Percentiles rank a stretch among this genome's conserved stretches.
Evolutionary conservation across 2,113 vertebrate genomes (phyloP).

Genomic region (Cavia porcellus): DNA sequence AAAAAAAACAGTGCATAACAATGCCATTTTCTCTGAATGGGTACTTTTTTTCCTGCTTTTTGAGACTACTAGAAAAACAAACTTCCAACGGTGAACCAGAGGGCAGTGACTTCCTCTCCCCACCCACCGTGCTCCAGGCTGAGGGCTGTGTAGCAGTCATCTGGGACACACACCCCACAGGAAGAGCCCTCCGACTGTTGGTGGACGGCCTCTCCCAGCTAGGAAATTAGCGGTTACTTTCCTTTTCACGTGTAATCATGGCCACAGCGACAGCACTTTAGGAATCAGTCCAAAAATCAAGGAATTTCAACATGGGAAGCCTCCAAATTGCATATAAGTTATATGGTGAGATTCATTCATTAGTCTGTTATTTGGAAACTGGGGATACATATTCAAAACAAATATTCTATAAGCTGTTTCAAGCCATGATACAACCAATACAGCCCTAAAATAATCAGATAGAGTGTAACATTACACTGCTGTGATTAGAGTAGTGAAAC

Average conservation of each 20-base stretch:
- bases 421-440: not conserved
- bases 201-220: not conserved
- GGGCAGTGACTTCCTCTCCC: not conserved
- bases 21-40: not conserved
- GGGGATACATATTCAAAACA: slow-evolving; percentile 13
- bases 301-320: not conserved
- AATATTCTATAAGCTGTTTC: slow-evolving; percentile 21
- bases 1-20: not conserved
- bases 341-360: not conserved
- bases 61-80: not conserved
- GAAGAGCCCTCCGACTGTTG: not conserved
- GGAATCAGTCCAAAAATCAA: slow-evolving; percentile 20
- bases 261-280: slow-evolving; percentile 51
- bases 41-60: not conserved
- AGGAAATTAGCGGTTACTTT: slow-evolving; percentile 52
- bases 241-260: slow-evolving; percentile 69
- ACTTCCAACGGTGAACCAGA: not conserved
- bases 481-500: not conserved
- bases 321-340: not conserved
- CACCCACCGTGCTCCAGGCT: rapidly evolving
- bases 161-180: not conserved
- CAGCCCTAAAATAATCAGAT: not conserved
- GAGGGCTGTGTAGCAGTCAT: not conserved
- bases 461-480: not conserved
- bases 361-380: slow-evolving; percentile 28